phyloP scores from a whole-genome alignment of 2,888 invertebrate genomes.

The Microplitis deprimator region DNA sequence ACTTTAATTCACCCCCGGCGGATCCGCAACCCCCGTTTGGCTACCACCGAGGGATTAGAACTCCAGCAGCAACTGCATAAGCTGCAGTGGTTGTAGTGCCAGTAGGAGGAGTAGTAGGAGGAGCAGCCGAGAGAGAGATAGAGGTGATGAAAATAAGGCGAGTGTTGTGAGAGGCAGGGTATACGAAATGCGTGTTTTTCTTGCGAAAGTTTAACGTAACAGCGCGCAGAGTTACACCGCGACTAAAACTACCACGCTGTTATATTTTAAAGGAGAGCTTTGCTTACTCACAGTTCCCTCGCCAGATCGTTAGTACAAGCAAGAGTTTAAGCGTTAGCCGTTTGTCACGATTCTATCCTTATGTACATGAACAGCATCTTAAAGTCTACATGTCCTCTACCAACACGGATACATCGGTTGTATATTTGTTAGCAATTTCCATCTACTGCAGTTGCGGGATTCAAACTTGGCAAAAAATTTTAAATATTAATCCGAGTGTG shows the following conservation, averaged over 20 bases:
- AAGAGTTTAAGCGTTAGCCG: constrained; percentile 43
- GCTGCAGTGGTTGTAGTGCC: neutral
- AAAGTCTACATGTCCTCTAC: neutral
- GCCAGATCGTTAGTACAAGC: constrained; percentile 48
- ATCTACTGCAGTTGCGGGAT: too few species aligned
- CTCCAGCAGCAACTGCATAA: constrained; percentile 13
- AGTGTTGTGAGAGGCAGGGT: constrained; percentile 29
- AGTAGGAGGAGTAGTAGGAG: neutral
- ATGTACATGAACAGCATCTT: neutral
- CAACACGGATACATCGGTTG: neutral
- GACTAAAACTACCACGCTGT: constrained; percentile 10
- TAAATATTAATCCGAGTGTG: neutral
- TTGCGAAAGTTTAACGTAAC: constrained; percentile 55
- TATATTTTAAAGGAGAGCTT: neutral
- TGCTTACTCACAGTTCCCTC: constrained; percentile 8
- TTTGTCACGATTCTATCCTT: constrained; percentile 32
- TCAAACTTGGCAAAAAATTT: neutral
- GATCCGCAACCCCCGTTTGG: constrained; percentile 13
- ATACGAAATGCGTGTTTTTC: constrained; percentile 57
- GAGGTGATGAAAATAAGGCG: constrained; percentile 11
- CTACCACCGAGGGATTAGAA: constrained; percentile 19
- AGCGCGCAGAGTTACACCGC: constrained; percentile 51
- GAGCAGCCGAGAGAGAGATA: neutral
- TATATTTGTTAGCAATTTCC: neutral
- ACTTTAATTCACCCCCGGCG: constrained; percentile 44